These are phyloP conservation scores for Linnaemya vulpina DNA, from an alignment of 2,888 invertebrate species.

Conservation along the genomic window DNA sequence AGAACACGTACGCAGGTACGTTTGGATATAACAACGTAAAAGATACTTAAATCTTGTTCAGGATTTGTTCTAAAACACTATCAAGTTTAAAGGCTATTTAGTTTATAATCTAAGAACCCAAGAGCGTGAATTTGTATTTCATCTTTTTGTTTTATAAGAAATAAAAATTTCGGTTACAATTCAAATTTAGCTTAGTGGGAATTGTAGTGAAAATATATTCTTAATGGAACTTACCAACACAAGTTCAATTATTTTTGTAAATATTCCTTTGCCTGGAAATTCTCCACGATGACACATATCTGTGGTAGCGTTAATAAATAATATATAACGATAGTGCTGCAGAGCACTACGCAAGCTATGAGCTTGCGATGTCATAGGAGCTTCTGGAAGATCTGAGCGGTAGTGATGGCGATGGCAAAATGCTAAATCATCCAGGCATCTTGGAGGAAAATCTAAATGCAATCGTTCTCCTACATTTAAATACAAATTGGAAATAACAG, in stretches of 20 bases:
- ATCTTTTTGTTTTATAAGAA: no score
- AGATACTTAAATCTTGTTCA: no score
- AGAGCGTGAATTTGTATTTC: no score
- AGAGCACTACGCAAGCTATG: constrained; percentile 76
- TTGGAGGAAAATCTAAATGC: constrained; percentile 77
- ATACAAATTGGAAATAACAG: constrained; percentile 79
- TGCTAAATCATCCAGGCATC: constrained; percentile 78
- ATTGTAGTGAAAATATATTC: no score
- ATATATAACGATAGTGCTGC: constrained; percentile 77
- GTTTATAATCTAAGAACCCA: no score
- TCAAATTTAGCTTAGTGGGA: no score
- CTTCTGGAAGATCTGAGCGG: constrained; percentile 76
- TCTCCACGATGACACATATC: constrained; percentile 78
- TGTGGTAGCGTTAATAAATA: constrained; percentile 77
- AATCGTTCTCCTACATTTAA: constrained; percentile 78
- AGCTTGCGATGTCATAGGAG: constrained; percentile 74
- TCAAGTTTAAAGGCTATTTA: no score
- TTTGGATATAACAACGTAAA: no score
- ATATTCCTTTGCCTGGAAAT: constrained; percentile 79
- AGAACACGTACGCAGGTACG: no score
- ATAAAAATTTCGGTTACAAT: no score
- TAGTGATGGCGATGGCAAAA: constrained; percentile 79
- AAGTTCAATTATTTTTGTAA: constrained; percentile 79
- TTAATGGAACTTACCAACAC: constrained; percentile 76
- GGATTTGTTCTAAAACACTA: no score